Base-by-base conservation (phyloP, 1,140 invertebrate species). In the Heliothis virescens region DNA sequence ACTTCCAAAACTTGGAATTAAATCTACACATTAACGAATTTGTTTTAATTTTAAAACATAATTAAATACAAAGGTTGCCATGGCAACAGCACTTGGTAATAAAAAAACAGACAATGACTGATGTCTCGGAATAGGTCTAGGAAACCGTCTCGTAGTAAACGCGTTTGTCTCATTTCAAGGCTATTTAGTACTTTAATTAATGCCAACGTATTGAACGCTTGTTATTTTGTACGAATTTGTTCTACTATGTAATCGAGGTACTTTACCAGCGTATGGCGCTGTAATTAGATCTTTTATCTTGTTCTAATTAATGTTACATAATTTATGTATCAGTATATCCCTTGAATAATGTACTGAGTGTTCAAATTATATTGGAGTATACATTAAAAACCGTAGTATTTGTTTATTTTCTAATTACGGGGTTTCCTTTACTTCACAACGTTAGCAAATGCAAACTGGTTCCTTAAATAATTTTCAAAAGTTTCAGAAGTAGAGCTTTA, bases 231-330 rank as follows among this genome's bases (percentile, higher is more conserved):
- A 1, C 1, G 15, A n/a, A 3, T 11, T 16, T 18, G 9, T 4
- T 48, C 2, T 11, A 41, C 15, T 4, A 48, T 65, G n/a, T 34
- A 34, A 34, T 62, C 29, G 4, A 15, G 13, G 15, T 62, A 29
- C 10, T 12, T 62, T 34, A 63, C 4, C 34, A 63, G 34, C 29
- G 11, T n/a, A 12, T 41, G n/a, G 26, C 16, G 16, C 3, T 67
- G 63, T 67, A 48, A 67, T 67, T 67, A 67, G 7, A 3, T 67
- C 41, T 67, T 41, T 50, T 52, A 67, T 67, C 47, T 67, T 63
- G 62, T 9, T 63, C n/a, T 16, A 63, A 48, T 67, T 67, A 21
- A 67, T 67, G 47, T 12, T 21, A 18, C n/a, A 67, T n/a, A 11
- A 15, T 47, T 34, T 34, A 26, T 12, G 29, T 62, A 34, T 5